phyloP scores from a whole-genome alignment of 2,113 vertebrate species.

The Eira barbara region DNA sequence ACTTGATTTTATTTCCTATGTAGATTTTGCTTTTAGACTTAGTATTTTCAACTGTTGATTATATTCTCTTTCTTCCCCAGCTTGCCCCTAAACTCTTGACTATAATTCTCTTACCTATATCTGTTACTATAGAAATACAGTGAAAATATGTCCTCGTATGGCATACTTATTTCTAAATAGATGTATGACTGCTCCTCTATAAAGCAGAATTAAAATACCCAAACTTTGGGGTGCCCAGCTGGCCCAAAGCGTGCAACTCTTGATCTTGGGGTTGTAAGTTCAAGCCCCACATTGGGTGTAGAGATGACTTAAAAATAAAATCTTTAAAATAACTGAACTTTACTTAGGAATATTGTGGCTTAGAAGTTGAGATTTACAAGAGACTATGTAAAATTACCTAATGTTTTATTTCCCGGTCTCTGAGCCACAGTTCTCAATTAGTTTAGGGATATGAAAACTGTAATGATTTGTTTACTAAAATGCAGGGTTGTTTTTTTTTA shows the following conservation, averaged over 20 bases:
- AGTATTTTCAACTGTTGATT: conserved; percentile 36
- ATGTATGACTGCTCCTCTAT: background rate
- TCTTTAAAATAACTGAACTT: background rate
- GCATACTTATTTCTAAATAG: background rate
- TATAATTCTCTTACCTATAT: background rate
- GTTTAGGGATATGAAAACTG: background rate
- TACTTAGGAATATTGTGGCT: conserved; percentile 12
- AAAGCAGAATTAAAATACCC: background rate
- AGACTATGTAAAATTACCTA: background rate
- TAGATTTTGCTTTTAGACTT: conserved; percentile 38
- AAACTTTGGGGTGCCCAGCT: background rate
- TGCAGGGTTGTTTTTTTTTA: conserved; percentile 7
- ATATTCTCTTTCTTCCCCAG: conserved; percentile 23
- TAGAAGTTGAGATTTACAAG: conserved; percentile 38
- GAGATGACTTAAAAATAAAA: background rate
- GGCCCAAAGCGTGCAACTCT: background rate
- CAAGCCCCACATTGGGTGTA: background rate
- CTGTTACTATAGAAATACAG: conserved; percentile 20
- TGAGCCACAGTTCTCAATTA: background rate
- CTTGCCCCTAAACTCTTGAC: background rate
- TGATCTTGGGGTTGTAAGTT: background rate
- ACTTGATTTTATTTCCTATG: conserved; percentile 35
- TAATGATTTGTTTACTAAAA: conserved; percentile 30
- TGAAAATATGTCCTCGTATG: conserved; percentile 11
- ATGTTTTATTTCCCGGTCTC: background rate